Base-by-base conservation (phyloP, 1,140 invertebrate species). In the Arion vulgaris region DNA sequence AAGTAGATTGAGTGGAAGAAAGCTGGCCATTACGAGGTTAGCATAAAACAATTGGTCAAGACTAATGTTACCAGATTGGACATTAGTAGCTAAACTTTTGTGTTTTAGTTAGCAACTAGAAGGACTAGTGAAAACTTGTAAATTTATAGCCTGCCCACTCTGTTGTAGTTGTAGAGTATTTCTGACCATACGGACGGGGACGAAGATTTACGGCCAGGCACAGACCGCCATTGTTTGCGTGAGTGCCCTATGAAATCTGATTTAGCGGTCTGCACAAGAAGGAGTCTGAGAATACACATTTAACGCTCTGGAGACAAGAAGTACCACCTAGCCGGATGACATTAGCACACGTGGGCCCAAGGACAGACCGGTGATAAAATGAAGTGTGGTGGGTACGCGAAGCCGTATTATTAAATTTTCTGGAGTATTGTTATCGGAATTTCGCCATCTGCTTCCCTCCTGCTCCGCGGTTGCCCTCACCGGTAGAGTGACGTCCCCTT, bases 371-470 rank as follows among this genome's bases (percentile, higher is more conserved):
- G 74, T 76, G 74, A 45, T 73, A 45, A 73, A 73, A 45, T 73
- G 71, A 69, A 69, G 72, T 57, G 74, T 9, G n/a, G 51, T 57
- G 74, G 45, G 74, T 76, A 49, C 49, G 45, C 74, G 28, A 1
- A n/a, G 74, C 28, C 45, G 74, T 34, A 32, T 76, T 39, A 76
- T 76, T 76, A 76, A 57, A 76, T 76, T 76, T 76, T 45, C 51
- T 76, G 1, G 74, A 57, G 45, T 36, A 76, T 76, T 76, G 74
- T 76, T 76, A 76, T 76, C 74, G 74, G 74, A 28, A 76, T 76
- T 76, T 23, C n/a, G 74, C 74, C 74, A 76, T 76, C 74, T 76
- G 74, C 45, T 76, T 34, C 74, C 49, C 74, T 76, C 45, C 74
- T 76, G 74, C 74, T 57, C 45, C 28, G 9, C 32, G 4, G 32